Evolutionary conservation across 1,140 invertebrate species (phyloP).

Genomic region (Magallana angulata): DNA sequence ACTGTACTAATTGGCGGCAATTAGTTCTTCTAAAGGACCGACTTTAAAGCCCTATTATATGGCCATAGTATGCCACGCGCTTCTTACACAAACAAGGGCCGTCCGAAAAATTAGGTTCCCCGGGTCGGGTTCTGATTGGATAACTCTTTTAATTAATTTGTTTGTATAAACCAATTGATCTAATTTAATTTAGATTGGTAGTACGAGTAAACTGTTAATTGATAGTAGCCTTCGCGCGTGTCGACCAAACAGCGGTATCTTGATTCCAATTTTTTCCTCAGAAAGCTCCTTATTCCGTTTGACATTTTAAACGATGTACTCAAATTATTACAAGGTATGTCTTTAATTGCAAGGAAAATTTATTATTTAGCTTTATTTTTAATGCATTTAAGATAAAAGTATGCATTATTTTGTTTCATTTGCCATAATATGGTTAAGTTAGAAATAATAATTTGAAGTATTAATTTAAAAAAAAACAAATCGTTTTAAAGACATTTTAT

Average conservation of each 20-base stretch:
- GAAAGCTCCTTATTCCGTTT: background rate
- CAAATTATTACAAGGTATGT: conserved; percentile 23
- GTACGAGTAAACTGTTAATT: conserved; percentile 27
- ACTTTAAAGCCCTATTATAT: background rate
- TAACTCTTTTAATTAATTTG: conserved; percentile 21
- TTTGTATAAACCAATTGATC: conserved; percentile 29
- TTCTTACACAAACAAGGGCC: conserved; percentile 4
- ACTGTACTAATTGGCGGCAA: background rate
- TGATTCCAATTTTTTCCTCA: background rate
- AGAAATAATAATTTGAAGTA: too few relatives aligned
- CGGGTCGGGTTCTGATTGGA: background rate
- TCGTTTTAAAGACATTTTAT: too few relatives aligned
- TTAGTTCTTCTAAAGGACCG: conserved; percentile 13
- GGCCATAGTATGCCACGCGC: background rate
- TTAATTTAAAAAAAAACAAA: too few relatives aligned
- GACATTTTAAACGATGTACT: conserved; percentile 19
- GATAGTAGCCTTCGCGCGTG: background rate
- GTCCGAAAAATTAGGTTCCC: background rate
- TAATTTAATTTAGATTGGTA: background rate
- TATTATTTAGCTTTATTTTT: background rate
- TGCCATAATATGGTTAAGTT: too few relatives aligned
- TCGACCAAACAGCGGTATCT: background rate
- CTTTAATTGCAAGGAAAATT: background rate
- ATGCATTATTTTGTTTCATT: background rate
- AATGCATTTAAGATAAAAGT: background rate